phyloP scores from a whole-genome alignment of 2,888 invertebrate genomes.

The Hirtodrosophila histrioides region DNA sequence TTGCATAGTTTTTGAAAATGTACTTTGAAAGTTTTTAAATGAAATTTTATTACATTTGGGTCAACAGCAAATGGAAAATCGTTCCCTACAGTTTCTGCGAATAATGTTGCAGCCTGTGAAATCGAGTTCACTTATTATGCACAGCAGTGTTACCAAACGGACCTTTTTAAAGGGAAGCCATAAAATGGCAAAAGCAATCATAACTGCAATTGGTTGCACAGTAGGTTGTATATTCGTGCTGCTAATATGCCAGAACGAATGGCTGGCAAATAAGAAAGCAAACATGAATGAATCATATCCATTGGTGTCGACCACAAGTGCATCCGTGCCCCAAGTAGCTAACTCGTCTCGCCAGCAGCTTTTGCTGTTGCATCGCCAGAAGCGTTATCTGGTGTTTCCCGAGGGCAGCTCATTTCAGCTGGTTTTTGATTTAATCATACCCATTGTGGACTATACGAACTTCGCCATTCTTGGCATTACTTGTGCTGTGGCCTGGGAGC shows the following conservation, averaged over 20 bases:
- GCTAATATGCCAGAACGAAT: conserved; percentile 21
- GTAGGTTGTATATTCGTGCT: conserved; percentile 40
- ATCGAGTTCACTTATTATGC: neutral
- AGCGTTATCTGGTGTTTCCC: conserved; percentile 85
- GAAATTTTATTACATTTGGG: no score
- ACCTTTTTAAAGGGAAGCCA: conserved; percentile 7
- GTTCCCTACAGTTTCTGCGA: no score
- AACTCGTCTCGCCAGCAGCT: conserved; percentile 45
- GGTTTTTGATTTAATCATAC: conserved; percentile 84
- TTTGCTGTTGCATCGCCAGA: conserved; percentile 82
- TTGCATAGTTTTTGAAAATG: no score
- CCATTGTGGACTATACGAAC: conserved; percentile 83
- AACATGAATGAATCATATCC: conserved; percentile 23
- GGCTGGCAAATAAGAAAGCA: no score
- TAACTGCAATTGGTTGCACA: conserved; percentile 51
- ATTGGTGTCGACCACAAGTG: neutral
- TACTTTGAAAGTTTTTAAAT: no score
- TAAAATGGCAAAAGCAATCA: conserved; percentile 60
- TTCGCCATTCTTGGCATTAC: conserved; percentile 89
- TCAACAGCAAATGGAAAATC: no score
- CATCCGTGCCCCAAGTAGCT: neutral
- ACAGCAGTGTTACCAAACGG: conserved; percentile 22
- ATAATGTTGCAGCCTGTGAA: neutral
- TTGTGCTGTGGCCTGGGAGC: conserved; percentile 90
- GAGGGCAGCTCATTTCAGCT: conserved; percentile 85